phyloP scores from a whole-genome alignment of 1,140 invertebrate genomes.

The Neodiprion lecontei region DNA sequence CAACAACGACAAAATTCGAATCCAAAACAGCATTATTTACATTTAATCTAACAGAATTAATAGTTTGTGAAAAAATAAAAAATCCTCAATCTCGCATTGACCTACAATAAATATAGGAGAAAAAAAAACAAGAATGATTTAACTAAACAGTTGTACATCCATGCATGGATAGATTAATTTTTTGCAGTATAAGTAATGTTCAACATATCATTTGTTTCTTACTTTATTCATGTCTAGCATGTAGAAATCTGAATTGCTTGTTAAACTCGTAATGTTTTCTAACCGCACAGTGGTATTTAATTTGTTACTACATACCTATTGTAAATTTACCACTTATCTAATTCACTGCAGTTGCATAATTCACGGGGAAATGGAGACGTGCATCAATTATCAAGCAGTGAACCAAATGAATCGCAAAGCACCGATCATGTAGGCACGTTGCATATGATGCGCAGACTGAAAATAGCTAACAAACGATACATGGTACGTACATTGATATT shows the following conservation, averaged over 20 bases:
- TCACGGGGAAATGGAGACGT: background rate
- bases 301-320: no score
- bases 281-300: no score
- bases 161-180: background rate
- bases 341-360: background rate
- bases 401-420: background rate
- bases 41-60: background rate
- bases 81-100: background rate
- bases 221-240: conserved; percentile 11
- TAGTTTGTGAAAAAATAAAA: background rate
- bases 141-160: no score
- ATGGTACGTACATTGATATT: background rate
- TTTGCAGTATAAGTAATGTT: conserved; percentile 24
- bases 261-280: no score
- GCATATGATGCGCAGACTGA: background rate
- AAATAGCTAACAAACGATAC: background rate
- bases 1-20: no score
- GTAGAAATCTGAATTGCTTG: background rate
- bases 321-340: no score
- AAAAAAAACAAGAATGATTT: no score
- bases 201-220: conserved; percentile 44
- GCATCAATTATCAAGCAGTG: background rate
- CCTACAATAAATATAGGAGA: background rate
- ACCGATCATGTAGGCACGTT: background rate
- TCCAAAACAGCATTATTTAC: background rate